These are phyloP conservation scores for Epinephelus awoara DNA, from an alignment of 2,797 vertebrate species.

Conservation along the genomic window DNA sequence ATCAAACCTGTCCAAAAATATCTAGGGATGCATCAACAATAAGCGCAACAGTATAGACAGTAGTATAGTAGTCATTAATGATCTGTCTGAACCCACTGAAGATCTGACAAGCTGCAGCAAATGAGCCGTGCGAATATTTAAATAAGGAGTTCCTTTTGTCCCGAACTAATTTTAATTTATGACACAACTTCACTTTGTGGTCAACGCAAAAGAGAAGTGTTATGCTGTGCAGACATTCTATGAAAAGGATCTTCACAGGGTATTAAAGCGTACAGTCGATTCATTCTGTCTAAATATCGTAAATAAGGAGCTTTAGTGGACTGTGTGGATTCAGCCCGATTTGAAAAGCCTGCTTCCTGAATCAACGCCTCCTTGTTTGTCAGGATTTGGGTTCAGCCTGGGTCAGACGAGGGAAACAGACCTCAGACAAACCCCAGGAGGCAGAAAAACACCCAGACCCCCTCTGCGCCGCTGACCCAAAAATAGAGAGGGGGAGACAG, in stretches of 20 bases:
- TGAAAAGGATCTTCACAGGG: neutral
- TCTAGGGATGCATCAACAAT: slow-evolving; percentile 18
- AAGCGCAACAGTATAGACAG: neutral
- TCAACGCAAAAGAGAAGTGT: neutral
- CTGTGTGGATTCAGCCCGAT: too few relatives aligned
- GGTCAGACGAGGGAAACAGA: slow-evolving; percentile 45
- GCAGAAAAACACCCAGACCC: slow-evolving; percentile 62
- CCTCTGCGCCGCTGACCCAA: slow-evolving; percentile 54
- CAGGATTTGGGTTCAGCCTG: slow-evolving; percentile 49
- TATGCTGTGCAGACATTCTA: neutral
- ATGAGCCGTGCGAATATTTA: slow-evolving; percentile 8
- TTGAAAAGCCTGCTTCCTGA: slow-evolving; percentile 1
- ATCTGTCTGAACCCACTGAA: neutral
- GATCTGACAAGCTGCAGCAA: neutral
- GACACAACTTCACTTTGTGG: neutral
- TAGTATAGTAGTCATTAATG: neutral
- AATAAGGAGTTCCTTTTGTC: neutral
- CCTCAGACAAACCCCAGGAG: slow-evolving; percentile 54
- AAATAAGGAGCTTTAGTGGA: neutral
- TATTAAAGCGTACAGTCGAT: neutral
- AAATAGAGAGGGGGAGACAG: slow-evolving; percentile 65
- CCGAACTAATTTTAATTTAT: neutral
- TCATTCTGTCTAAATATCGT: neutral
- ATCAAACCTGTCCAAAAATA: slow-evolving; percentile 41
- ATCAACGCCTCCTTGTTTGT: slow-evolving; percentile 27